Percentiles rank a stretch among this genome's conserved stretches.
Evolutionary conservation across 2,888 invertebrate species (phyloP).

Genomic region (Uropetala carovei): DNA sequence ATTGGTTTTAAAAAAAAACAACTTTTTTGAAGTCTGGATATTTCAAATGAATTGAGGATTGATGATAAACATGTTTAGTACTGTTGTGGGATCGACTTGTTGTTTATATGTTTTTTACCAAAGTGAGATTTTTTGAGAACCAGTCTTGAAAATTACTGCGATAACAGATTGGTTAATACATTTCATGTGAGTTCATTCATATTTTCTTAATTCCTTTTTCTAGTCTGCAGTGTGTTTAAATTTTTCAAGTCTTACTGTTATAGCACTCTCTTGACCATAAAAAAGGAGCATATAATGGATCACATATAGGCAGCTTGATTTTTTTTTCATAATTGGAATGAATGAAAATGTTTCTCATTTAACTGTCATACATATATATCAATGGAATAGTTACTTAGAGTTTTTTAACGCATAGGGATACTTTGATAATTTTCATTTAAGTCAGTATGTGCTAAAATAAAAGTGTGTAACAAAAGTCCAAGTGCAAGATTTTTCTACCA

Average conservation of each 20-base stretch:
- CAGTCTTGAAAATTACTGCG: background rate
- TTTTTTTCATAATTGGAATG: background rate
- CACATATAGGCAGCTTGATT: conserved; percentile 43
- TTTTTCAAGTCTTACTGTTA: conserved; percentile 7
- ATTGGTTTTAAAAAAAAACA: no score
- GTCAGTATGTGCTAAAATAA: conserved; percentile 7
- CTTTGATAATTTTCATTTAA: conserved; percentile 28
- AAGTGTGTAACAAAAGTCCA: background rate
- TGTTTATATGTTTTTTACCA: conserved; percentile 36
- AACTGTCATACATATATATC: background rate
- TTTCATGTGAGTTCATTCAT: background rate
- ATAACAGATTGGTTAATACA: background rate
- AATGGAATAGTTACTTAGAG: conserved; percentile 19
- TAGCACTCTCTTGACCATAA: background rate
- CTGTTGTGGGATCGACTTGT: background rate
- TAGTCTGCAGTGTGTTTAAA: background rate
- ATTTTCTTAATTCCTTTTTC: conserved; percentile 16
- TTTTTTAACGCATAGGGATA: conserved; percentile 1
- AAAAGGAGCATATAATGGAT: background rate
- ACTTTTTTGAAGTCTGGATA: no score
- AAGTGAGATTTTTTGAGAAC: conserved; percentile 23
- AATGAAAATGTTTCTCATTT: background rate
- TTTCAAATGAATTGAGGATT: no score
- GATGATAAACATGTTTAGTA: background rate
- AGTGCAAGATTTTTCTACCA: conserved; percentile 33